Evolutionary conservation across 1,140 invertebrate genomes (phyloP).

Genomic region (Lepidurus packardi): DNA sequence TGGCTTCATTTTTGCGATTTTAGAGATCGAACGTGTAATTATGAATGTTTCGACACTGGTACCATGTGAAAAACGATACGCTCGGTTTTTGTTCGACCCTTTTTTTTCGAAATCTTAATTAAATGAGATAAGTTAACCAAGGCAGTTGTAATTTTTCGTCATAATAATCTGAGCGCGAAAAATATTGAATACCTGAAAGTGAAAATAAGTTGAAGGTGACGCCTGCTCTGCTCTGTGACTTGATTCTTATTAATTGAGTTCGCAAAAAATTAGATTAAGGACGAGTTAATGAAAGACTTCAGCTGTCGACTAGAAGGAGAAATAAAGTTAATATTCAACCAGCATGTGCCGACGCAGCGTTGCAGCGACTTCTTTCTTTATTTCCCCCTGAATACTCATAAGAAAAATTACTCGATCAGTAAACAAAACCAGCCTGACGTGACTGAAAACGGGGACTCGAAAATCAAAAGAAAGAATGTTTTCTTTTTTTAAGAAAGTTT

Average conservation of each 20-base stretch:
- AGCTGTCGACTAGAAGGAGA: not conserved
- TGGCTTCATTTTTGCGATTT: too few species aligned
- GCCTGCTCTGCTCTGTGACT: not conserved
- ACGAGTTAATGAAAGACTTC: not conserved
- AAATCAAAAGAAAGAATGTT: not conserved
- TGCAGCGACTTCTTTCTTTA: not conserved
- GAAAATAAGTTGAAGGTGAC: not conserved
- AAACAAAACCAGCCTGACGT: not conserved
- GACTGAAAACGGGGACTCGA: not conserved
- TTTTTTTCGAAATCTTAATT: too few species aligned
- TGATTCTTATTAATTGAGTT: not conserved
- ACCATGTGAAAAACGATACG: too few species aligned
- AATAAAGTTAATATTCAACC: slow-evolving; percentile 16
- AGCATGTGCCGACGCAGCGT: not conserved
- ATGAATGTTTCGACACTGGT: too few species aligned
- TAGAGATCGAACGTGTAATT: too few species aligned
- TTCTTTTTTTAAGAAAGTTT: not conserved
- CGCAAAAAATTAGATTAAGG: not conserved
- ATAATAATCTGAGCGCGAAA: too few species aligned
- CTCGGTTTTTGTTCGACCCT: too few species aligned
- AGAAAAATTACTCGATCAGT: not conserved
- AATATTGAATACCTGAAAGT: not conserved
- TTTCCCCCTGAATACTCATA: slow-evolving; percentile 1
- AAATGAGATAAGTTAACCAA: too few species aligned
- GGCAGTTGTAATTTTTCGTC: too few species aligned